These are phyloP conservation scores for Drosophila virilis DNA, from an alignment of 1,140 invertebrate species.

Conservation along the genomic window DNA sequence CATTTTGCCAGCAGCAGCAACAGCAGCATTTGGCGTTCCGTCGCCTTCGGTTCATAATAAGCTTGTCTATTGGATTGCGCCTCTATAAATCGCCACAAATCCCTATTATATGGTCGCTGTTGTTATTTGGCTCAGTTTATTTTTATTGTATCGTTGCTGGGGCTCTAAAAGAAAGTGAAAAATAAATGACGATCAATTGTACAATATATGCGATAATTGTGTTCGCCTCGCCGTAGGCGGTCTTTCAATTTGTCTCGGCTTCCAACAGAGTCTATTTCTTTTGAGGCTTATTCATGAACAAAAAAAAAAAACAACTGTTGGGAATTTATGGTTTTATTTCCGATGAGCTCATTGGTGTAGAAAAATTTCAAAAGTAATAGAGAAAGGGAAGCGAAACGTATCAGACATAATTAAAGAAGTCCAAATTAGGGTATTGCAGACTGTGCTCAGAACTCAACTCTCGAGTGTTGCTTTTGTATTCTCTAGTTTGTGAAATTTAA, in stretches of 20 bases:
- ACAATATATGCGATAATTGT: constrained; percentile 21
- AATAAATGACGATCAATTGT: constrained; percentile 29
- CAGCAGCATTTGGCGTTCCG: constrained; percentile 15
- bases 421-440: background rate
- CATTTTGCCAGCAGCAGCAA: constrained; percentile 51
- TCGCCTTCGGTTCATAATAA: constrained; percentile 43
- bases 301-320: constrained; percentile 2
- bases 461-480: background rate
- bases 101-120: constrained; percentile 7
- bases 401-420: background rate
- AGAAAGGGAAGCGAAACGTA: background rate
- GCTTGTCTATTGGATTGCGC: constrained; percentile 57
- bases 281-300: background rate
- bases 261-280: background rate
- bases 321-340: constrained; percentile 8
- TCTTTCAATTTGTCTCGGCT: constrained; percentile 20
- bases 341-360: constrained; percentile 30
- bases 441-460: constrained; percentile 2
- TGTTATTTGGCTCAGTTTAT: constrained; percentile 9
- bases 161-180: constrained; percentile 34
- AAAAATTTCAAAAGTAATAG: background rate
- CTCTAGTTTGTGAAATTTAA: background rate
- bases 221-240: constrained; percentile 17
- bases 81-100: constrained; percentile 41
- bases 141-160: constrained; percentile 12